Conservation (phyloP, 2,113 vertebrate species). For the Lampris megalopsis region DNA sequence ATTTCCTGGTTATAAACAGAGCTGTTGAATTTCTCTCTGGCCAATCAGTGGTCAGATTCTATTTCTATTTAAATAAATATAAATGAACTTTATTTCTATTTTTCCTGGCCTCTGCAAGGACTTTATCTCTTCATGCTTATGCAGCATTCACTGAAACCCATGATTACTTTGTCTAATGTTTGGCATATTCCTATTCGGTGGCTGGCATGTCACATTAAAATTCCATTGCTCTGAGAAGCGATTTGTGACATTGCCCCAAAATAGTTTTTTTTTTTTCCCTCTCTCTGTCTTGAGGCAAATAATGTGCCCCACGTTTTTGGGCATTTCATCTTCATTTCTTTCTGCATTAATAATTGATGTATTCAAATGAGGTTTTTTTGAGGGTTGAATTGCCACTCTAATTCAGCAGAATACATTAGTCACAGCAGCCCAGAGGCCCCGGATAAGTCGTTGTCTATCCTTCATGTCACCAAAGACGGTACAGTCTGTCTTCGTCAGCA, state of each 20-base stretch:
- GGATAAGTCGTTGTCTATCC: constrained; percentile 1
- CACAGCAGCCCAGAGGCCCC: constrained; percentile 1
- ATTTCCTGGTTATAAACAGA: too few relatives aligned
- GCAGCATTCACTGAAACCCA: background rate
- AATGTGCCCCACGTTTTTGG: background rate
- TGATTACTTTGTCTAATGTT: constrained; percentile 22
- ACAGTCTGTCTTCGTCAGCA: background rate
- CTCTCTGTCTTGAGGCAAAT: constrained; percentile 18
- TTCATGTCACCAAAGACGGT: background rate
- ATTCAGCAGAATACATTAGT: constrained; percentile 37
- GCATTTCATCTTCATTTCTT: constrained; percentile 40
- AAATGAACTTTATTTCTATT: background rate
- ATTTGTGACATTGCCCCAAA: constrained; percentile 25
- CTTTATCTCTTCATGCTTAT: constrained; percentile 24
- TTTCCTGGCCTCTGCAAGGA: background rate
- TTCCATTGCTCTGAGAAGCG: background rate
- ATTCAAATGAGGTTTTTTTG: constrained; percentile 54
- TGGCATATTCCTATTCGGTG: background rate
- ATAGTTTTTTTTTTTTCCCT: background rate
- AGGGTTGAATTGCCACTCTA: constrained; percentile 24
- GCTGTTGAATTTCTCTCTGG: too few relatives aligned
- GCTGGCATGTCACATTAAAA: background rate
- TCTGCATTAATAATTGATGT: constrained; percentile 56
- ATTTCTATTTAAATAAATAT: too few relatives aligned
- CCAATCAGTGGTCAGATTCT: too few relatives aligned